Conservation (phyloP, 2,888 invertebrate genomes). For the Steinernema carpocapsae region DNA sequence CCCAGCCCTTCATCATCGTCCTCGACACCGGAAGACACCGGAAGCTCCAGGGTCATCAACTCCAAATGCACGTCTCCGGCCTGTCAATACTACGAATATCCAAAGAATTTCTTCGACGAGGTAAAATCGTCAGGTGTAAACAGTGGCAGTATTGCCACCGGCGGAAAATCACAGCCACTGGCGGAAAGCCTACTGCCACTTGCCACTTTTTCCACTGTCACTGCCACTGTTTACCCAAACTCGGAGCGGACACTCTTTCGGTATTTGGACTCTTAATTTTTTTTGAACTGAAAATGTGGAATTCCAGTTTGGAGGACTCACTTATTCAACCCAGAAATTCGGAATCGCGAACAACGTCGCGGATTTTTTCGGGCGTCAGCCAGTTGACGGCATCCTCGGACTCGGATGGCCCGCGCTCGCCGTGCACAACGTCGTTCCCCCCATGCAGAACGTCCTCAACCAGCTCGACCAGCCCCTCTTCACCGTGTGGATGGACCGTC, state of each 20-base stretch:
- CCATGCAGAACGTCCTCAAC: conserved; percentile 87
- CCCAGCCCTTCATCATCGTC: conserved; percentile 35
- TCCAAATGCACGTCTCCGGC: conserved; percentile 23
- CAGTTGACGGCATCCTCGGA: conserved; percentile 63
- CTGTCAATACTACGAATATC: conserved; percentile 20
- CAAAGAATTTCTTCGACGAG: conserved; percentile 13
- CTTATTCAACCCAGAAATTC: conserved; percentile 53
- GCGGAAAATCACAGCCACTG: too few relatives aligned
- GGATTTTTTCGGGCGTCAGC: conserved; percentile 59
- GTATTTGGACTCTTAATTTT: not conserved
- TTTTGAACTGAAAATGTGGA: too few relatives aligned
- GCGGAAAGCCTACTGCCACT: too few relatives aligned
- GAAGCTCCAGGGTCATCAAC: conserved; percentile 39
- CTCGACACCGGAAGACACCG: conserved; percentile 37
- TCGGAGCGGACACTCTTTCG: not conserved
- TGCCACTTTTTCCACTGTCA: too few relatives aligned
- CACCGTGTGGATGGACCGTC: conserved; percentile 84
- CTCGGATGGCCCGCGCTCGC: conserved; percentile 74
- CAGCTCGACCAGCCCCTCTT: conserved; percentile 81
- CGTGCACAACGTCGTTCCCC: conserved; percentile 87
- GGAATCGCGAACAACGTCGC: conserved; percentile 57
- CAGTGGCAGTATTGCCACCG: not conserved
- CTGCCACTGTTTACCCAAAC: too few relatives aligned
- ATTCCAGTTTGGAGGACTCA: conserved; percentile 50
- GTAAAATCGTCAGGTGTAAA: not conserved